A percentile compares a stretch with the other conserved stretches of the same genome.
Conservation (phyloP, 2,797 vertebrate genomes). For the Lacerta agilis region DNA sequence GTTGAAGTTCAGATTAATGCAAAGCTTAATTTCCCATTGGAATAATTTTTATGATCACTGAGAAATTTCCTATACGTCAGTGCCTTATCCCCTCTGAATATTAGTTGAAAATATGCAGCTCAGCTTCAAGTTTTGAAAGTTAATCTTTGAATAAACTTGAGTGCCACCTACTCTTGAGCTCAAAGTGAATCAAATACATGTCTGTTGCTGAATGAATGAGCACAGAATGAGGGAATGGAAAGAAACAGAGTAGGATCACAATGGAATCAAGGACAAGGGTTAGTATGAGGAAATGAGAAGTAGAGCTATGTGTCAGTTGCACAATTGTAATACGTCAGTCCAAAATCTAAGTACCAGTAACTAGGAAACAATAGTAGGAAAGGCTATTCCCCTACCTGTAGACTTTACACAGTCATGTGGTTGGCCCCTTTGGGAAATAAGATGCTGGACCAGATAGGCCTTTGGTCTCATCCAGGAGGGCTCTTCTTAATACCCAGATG, state of each 20-base stretch:
- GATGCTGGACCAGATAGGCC: neutral
- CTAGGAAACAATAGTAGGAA: no score
- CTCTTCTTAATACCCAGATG: neutral
- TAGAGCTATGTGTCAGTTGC: no score
- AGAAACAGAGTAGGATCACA: no score
- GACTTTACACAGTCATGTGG: no score
- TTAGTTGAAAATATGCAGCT: slow-evolving; percentile 10
- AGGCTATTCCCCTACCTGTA: no score
- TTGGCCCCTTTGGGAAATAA: no score
- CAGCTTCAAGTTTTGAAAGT: neutral
- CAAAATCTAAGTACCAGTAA: no score
- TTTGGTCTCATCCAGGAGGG: neutral
- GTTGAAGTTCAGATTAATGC: slow-evolving; percentile 13
- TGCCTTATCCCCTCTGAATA: neutral
- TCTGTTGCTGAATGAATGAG: neutral
- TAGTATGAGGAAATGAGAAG: no score
- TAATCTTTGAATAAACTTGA: neutral
- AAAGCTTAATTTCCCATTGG: slow-evolving; percentile 28
- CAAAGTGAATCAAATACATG: neutral
- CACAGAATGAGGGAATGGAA: neutral
- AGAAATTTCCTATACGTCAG: slow-evolving; percentile 8
- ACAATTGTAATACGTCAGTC: no score
- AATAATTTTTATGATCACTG: slow-evolving; percentile 20
- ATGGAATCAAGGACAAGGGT: no score
- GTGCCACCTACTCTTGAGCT: neutral